Evolutionary conservation across 2,888 invertebrate species (phyloP).

Genomic region (Heliothis peltigera): DNA sequence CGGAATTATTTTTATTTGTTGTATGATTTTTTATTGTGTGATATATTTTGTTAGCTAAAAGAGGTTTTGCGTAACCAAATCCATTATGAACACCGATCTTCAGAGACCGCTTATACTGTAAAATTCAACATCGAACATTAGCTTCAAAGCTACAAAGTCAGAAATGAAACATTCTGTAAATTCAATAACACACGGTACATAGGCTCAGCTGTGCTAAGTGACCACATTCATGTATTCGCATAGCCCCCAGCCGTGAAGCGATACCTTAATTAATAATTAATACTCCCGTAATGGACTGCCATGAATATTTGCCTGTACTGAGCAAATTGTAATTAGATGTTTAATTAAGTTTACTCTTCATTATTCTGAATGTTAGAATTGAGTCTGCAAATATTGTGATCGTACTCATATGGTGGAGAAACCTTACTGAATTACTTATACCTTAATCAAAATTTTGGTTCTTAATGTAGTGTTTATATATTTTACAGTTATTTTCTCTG

Average conservation of each 20-base stretch:
- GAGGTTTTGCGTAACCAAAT: no score
- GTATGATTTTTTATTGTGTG: no score
- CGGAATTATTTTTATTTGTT: no score
- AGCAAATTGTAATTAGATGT: constrained; percentile 33
- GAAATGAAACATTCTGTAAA: background rate
- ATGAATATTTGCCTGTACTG: constrained; percentile 34
- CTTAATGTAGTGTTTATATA: no score
- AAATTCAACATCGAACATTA: no score
- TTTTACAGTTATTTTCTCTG: no score
- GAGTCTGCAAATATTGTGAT: constrained; percentile 10
- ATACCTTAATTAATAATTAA: constrained; percentile 52
- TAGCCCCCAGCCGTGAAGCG: constrained; percentile 13
- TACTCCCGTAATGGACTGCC: constrained; percentile 39
- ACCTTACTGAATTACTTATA: no score
- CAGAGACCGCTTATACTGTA: no score
- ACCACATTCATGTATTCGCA: constrained; percentile 32
- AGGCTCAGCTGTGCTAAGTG: constrained; percentile 6
- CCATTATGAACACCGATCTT: no score
- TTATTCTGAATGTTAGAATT: background rate
- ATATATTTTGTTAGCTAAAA: no score
- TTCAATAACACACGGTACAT: constrained; percentile 8
- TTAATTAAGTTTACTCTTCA: constrained; percentile 31
- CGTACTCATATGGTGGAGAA: background rate
- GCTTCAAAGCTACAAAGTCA: no score
- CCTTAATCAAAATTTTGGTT: no score